phyloP scores from a whole-genome alignment of 2,888 invertebrate genomes.

The Apoda limacodes region DNA sequence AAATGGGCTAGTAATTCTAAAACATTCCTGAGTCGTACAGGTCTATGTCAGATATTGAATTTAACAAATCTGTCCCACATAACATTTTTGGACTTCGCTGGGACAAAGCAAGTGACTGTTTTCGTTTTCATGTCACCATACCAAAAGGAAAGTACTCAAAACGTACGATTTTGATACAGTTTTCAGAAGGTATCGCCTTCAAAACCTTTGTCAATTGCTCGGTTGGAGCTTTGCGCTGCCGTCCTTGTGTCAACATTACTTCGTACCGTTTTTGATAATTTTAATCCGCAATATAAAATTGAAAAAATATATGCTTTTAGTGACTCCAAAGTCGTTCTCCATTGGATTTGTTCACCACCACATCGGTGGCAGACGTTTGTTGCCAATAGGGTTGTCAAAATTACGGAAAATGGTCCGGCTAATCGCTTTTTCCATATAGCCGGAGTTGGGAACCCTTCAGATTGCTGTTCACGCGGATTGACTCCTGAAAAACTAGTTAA shows the following conservation, averaged over 20 bases:
- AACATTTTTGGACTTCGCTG: too few relatives aligned
- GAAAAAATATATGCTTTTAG: slow-evolving; percentile 2
- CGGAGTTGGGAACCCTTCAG: slow-evolving; percentile 12
- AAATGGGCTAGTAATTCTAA: too few relatives aligned
- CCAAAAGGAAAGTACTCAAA: too few relatives aligned
- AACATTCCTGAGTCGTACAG: too few relatives aligned
- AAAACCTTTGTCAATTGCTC: too few relatives aligned
- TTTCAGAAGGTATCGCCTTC: slow-evolving; percentile 5
- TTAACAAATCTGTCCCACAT: too few relatives aligned
- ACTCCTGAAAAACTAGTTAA: slow-evolving; percentile 4
- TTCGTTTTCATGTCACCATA: too few relatives aligned
- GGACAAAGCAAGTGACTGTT: too few relatives aligned
- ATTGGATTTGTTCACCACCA: slow-evolving; percentile 10
- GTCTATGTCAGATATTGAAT: too few relatives aligned
- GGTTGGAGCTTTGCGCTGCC: slow-evolving; percentile 3
- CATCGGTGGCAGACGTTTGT: too few relatives aligned
- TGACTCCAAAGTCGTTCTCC: slow-evolving; percentile 8
- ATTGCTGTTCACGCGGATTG: slow-evolving; percentile 14
- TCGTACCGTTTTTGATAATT: slow-evolving; percentile 1
- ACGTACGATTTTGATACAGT: slow-evolving; percentile 9
- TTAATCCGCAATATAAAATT: background rate
- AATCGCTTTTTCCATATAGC: slow-evolving; percentile 5
- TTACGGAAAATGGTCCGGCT: background rate
- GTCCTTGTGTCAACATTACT: slow-evolving; percentile 2
- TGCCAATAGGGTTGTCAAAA: slow-evolving; percentile 4